Percentiles rank a stretch among this genome's conserved stretches.
phyloP scores from a whole-genome alignment of 92 coral and sea anemone genomes.

The Epizoanthus ramosus region DNA sequence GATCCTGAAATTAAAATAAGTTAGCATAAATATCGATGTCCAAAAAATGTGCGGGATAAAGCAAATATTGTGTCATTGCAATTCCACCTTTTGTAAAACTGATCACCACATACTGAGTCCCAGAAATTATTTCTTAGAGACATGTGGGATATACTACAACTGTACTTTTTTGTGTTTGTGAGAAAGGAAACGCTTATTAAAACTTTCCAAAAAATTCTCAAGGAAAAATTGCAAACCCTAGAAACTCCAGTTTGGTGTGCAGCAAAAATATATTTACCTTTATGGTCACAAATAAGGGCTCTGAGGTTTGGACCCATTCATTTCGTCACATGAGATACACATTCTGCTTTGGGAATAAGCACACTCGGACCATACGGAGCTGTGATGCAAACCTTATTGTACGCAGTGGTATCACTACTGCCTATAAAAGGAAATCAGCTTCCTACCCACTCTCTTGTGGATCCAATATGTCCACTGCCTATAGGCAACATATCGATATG shows the following conservation, averaged over 20 bases:
- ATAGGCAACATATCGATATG: constrained; percentile 10
- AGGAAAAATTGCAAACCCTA: no score
- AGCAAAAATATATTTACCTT: constrained; percentile 12
- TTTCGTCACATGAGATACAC: constrained; percentile 47
- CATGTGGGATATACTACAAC: no score
- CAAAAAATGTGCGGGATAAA: background rate
- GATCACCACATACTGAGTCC: no score
- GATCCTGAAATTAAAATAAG: constrained; percentile 2
- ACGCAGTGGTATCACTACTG: constrained; percentile 27
- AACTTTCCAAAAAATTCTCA: no score
- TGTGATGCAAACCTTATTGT: constrained; percentile 14
- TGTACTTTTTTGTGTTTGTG: no score
- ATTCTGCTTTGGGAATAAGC: constrained; percentile 39
- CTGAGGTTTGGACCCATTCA: constrained; percentile 41
- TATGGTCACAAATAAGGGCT: constrained; percentile 33
- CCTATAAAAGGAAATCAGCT: constrained; percentile 22
- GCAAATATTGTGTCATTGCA: background rate
- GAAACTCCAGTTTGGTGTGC: background rate
- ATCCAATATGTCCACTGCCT: constrained; percentile 29
- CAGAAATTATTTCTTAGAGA: no score
- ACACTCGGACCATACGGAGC: constrained; percentile 25
- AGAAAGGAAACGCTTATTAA: no score
- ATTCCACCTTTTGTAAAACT: no score
- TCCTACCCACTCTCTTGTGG: constrained; percentile 23
- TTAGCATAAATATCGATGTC: background rate